phyloP scores from a whole-genome alignment of 2,113 vertebrate species.

The Cyphomyrus discorhynchus region DNA sequence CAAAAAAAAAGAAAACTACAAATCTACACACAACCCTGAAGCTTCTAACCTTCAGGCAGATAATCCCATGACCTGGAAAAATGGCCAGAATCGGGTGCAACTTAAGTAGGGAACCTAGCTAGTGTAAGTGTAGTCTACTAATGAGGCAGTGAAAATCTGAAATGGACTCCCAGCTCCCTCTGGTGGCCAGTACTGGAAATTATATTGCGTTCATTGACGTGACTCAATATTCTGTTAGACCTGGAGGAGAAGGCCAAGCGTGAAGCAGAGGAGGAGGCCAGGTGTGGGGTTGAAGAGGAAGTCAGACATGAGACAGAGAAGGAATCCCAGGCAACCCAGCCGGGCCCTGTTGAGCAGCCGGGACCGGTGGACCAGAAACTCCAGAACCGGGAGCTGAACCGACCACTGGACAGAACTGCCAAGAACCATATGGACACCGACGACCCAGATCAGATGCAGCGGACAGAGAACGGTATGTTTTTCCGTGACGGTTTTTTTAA shows the following conservation, averaged over 20 bases:
- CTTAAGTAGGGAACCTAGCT: background rate
- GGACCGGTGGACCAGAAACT: slow-evolving; percentile 34
- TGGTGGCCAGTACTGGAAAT: background rate
- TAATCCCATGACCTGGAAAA: background rate
- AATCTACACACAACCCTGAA: background rate
- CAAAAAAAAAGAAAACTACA: background rate
- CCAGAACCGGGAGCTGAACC: slow-evolving; percentile 45
- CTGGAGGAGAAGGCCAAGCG: slow-evolving; percentile 66
- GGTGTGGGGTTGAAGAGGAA: slow-evolving; percentile 61
- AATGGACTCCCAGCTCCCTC: background rate
- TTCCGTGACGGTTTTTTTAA: background rate
- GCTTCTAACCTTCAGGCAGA: background rate
- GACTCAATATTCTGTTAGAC: slow-evolving; percentile 52
- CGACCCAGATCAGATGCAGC: slow-evolving; percentile 37
- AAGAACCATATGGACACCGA: slow-evolving; percentile 35
- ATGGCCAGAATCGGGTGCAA: background rate
- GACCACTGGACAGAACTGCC: slow-evolving; percentile 41
- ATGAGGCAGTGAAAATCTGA: background rate
- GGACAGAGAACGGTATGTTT: slow-evolving; percentile 61
- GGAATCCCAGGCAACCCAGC: slow-evolving; percentile 45
- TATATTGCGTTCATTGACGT: background rate
- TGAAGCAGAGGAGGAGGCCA: slow-evolving; percentile 62
- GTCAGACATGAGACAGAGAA: slow-evolving; percentile 63
- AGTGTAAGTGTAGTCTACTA: background rate
- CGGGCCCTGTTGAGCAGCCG: slow-evolving; percentile 21